Conservation (phyloP, 53 echinoderm and acorn worm species). For the Patiria pectinifera region DNA sequence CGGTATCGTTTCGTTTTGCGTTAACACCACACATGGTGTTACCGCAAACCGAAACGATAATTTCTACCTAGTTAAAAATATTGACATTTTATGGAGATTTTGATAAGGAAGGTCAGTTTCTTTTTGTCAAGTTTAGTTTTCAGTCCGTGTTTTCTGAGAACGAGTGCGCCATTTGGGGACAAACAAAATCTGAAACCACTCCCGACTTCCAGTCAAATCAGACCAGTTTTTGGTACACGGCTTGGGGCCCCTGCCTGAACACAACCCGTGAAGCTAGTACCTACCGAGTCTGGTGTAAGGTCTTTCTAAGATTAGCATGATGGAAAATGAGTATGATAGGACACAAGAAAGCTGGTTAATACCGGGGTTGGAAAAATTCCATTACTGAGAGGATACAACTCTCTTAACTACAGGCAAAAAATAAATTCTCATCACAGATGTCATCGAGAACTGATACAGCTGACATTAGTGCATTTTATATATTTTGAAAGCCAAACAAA, state of each 20-base stretch:
- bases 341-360: constrained; percentile 35
- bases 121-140: too few relatives aligned
- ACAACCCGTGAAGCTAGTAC: neutral
- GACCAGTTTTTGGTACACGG: neutral
- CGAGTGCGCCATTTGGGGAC: too few relatives aligned
- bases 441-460: neutral
- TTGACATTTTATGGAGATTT: too few relatives aligned
- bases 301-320: constrained; percentile 46
- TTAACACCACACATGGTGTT: neutral
- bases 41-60: too few relatives aligned
- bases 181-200: neutral
- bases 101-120: too few relatives aligned
- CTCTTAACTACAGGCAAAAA: neutral
- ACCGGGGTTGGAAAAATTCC: neutral
- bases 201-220: neutral
- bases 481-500: neutral
- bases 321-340: constrained; percentile 33
- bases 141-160: too few relatives aligned
- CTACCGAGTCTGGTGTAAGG: constrained; percentile 43
- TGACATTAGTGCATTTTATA: neutral
- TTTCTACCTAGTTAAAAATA: too few relatives aligned
- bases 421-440: neutral
- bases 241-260: neutral
- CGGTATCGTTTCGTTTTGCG: too few relatives aligned
- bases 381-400: neutral